phyloP scores from a whole-genome alignment of 2,797 vertebrate genomes.

The Cynodonichthys magdalenae region DNA sequence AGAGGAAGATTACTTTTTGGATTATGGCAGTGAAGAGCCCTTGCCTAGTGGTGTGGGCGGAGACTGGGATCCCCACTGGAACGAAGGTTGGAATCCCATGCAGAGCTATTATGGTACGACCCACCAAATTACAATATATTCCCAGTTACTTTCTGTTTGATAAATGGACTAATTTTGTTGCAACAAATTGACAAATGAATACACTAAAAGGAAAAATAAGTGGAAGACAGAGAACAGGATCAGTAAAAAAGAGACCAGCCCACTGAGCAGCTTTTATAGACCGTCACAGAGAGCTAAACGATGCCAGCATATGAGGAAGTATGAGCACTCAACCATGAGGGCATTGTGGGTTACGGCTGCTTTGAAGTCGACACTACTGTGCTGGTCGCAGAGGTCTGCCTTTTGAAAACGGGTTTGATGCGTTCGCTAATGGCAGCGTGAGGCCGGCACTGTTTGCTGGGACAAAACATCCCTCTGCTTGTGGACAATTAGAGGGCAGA shows the following conservation, averaged over 20 bases:
- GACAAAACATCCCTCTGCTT: slow-evolving; percentile 81
- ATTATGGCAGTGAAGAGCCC: slow-evolving; percentile 86
- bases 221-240: not conserved
- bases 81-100: slow-evolving; percentile 86
- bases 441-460: slow-evolving; percentile 73
- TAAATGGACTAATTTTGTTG: not conserved
- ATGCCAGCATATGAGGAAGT: slow-evolving; percentile 65
- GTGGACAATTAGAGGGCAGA: slow-evolving; percentile 84
- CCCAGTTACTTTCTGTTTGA: not conserved
- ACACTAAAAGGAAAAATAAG: not conserved
- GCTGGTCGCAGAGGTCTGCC: slow-evolving; percentile 64
- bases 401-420: slow-evolving; percentile 81
- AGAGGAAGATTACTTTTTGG: slow-evolving; percentile 83
- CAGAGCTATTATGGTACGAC: slow-evolving; percentile 86
- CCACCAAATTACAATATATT: slow-evolving; percentile 37
- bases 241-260: not conserved
- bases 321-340: slow-evolving; percentile 67
- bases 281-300: slow-evolving; percentile 42
- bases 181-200: not conserved
- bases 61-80: slow-evolving; percentile 85
- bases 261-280: slow-evolving; percentile 14
- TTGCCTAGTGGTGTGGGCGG: slow-evolving; percentile 85
- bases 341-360: slow-evolving; percentile 62
- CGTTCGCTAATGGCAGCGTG: slow-evolving; percentile 82
- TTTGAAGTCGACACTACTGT: slow-evolving; percentile 80